Evolutionary conservation across 1,140 invertebrate species (phyloP).

Genomic region (Ephestia elutella): DNA sequence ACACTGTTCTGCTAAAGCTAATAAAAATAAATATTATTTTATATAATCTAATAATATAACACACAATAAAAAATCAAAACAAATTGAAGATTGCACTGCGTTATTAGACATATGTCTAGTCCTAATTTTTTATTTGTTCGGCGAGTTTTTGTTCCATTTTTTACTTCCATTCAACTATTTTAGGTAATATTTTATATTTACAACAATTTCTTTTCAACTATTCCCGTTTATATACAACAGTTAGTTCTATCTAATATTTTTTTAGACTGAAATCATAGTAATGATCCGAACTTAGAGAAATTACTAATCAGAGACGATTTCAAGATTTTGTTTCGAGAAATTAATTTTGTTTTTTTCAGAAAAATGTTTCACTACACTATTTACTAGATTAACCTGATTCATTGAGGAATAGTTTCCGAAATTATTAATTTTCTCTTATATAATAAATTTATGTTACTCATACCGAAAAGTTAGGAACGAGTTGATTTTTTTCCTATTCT

Average conservation of each 20-base stretch:
- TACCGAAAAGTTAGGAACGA: conserved; percentile 32
- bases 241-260: conserved; percentile 62
- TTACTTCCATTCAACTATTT: conserved; percentile 49
- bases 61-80: conserved; percentile 53
- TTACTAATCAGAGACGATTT: conserved; percentile 69
- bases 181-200: conserved; percentile 58
- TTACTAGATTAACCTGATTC: neutral
- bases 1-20: conserved; percentile 59
- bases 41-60: conserved; percentile 35
- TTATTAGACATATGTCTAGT: conserved; percentile 43
- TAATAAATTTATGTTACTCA: neutral
- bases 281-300: conserved; percentile 16
- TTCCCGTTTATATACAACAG: conserved; percentile 63
- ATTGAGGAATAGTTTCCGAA: neutral
- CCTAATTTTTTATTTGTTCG: conserved; percentile 58
- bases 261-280: neutral
- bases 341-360: conserved; percentile 10
- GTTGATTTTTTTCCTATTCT: conserved; percentile 20
- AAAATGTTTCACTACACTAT: neutral
- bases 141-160: conserved; percentile 71
- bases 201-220: conserved; percentile 50
- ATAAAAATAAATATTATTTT: conserved; percentile 59
- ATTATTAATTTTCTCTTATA: neutral
- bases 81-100: conserved; percentile 63
- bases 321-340: conserved; percentile 35